Evolutionary conservation across 2,113 vertebrate genomes (phyloP).

Genomic region (chimpanzee (Pan troglodytes)): DNA sequence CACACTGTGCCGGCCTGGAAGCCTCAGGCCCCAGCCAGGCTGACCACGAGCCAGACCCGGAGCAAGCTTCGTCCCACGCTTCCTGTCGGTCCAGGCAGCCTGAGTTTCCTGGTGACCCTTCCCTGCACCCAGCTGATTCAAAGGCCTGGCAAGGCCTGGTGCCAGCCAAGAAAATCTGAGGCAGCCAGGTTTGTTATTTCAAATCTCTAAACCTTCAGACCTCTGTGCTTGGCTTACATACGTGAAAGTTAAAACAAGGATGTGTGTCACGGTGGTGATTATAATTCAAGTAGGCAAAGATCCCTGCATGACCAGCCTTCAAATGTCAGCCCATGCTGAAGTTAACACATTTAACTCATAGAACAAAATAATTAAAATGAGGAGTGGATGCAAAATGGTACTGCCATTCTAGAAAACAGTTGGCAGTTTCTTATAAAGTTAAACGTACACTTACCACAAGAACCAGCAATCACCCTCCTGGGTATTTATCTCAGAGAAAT

Average conservation of each 20-base stretch:
- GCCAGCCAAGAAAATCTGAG: conserved; percentile 64
- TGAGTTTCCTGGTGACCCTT: conserved; percentile 66
- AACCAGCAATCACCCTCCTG: neutral
- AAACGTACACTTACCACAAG: neutral
- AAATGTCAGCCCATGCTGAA: neutral
- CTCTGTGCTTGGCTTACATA: neutral
- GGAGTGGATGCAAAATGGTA: neutral
- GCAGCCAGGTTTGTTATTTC: conserved; percentile 54
- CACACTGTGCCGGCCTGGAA: neutral
- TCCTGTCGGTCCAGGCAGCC: conserved; percentile 60
- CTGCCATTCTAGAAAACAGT: neutral
- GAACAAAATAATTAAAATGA: conserved; percentile 13
- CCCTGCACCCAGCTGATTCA: conserved; percentile 66
- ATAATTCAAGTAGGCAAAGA: neutral
- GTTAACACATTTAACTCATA: neutral
- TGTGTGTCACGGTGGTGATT: neutral
- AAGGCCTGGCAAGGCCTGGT: conserved; percentile 54
- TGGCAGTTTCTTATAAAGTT: neutral
- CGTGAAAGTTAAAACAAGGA: neutral
- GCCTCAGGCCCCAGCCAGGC: conserved; percentile 41
- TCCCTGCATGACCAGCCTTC: neutral
- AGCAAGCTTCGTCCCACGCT: conserved; percentile 59
- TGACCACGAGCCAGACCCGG: conserved; percentile 34
- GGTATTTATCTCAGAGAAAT: neutral
- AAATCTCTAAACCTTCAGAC: conserved; percentile 2